Evolutionary conservation across 2,113 vertebrate genomes (phyloP), one percentile per base, ranked within the genome.

Genomic region (Danionella cerebrum): DNA sequence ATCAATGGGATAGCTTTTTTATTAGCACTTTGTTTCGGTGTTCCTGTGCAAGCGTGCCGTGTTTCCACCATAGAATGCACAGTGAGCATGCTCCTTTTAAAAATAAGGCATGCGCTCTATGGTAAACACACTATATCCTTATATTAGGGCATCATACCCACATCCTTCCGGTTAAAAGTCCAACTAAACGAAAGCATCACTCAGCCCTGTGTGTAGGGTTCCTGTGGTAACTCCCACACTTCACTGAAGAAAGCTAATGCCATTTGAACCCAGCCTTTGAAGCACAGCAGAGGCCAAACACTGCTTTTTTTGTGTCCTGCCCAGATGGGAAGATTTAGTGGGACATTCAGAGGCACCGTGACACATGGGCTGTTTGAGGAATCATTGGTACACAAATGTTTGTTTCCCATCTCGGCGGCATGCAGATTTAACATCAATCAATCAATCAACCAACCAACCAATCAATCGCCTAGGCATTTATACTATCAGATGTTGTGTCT

Each of bases 391-490:
- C n/a, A n/a, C n/a, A n/a, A n/a, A n/a, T 51, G 53, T 55, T 18
- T 66, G 63, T 58, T 62, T 72, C 18, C 41, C 48, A 67, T 67
- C 70, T 59, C n/a, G n/a, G n/a, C n/a, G n/a, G n/a, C n/a, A n/a
- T n/a, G n/a, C n/a, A n/a, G n/a, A n/a, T n/a, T n/a, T n/a, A n/a
- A n/a, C n/a, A n/a, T n/a, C n/a, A n/a, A n/a, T n/a, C n/a, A n/a
- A n/a, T n/a, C n/a, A n/a, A n/a, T n/a, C n/a, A n/a, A n/a, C n/a
- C n/a, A n/a, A n/a, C n/a, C n/a, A n/a, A n/a, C n/a, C n/a, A n/a
- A n/a, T n/a, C n/a, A n/a, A n/a, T n/a, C n/a, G n/a, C n/a, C n/a
- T n/a, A n/a, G n/a, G n/a, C n/a, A n/a, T n/a, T n/a, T n/a, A n/a
- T n/a, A n/a, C n/a, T n/a, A n/a, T n/a, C n/a, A n/a, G n/a, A n/a